A percentile compares a stretch with the other conserved stretches of the same genome.
Evolutionary conservation across 1,140 invertebrate genomes (phyloP).

Genomic region (Colletes latitarsis): DNA sequence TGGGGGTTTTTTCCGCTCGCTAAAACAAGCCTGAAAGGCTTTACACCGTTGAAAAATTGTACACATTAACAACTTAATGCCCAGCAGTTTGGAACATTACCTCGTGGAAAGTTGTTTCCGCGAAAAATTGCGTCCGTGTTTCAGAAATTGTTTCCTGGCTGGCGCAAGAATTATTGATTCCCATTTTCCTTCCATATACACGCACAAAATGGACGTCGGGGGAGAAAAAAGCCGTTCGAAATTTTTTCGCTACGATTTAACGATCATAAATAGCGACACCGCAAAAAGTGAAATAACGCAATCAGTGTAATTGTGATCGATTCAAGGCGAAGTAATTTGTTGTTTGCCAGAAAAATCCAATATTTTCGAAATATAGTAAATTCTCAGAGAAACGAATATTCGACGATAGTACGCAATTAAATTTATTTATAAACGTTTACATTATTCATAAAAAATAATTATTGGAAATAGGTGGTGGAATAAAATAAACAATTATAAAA

Average conservation of each 20-base stretch:
- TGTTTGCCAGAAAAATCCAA: neutral
- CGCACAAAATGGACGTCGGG: neutral
- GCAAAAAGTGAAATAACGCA: neutral
- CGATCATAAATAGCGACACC: neutral
- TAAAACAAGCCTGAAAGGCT: constrained; percentile 10
- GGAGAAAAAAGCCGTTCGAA: neutral
- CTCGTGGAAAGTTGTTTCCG: constrained; percentile 18
- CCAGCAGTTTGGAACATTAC: constrained; percentile 29
- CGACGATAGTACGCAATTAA: too few relatives aligned
- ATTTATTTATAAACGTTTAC: too few relatives aligned
- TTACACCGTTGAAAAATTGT: constrained; percentile 27
- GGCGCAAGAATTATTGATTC: constrained; percentile 32
- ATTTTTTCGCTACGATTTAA: neutral
- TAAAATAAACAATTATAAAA: too few relatives aligned
- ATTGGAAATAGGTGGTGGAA: too few relatives aligned
- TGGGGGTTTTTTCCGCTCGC: neutral
- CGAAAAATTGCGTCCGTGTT: constrained; percentile 31
- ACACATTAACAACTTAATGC: constrained; percentile 38
- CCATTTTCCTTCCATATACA: constrained; percentile 5
- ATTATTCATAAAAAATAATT: too few relatives aligned
- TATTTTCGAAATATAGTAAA: too few relatives aligned
- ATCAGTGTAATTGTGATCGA: neutral
- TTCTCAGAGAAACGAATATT: too few relatives aligned
- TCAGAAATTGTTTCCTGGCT: constrained; percentile 37
- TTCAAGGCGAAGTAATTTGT: neutral